Evolutionary conservation across 2,113 vertebrate species (phyloP), one percentile per base, ranked within the genome.

Genomic region (Tapirus terrestris): DNA sequence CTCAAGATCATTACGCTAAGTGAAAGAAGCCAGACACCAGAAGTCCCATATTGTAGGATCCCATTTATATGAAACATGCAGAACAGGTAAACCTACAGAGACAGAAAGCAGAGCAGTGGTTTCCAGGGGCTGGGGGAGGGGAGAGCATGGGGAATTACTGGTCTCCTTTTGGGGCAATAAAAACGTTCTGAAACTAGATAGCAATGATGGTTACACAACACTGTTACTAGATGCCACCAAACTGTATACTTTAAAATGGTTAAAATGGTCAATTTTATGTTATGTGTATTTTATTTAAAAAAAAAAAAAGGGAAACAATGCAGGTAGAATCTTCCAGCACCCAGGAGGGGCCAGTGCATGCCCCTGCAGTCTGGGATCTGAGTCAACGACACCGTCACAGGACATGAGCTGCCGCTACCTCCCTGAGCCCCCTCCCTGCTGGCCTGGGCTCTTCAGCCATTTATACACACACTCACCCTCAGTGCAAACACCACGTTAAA

Each of bases 401-500:
- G 31, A 73, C 56, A 33, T 5, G 17, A 36, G 80, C 29, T 36
- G 43, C 67, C 29, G 29, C 36, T 1, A 16, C 25, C 27, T 25
- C 56, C 60, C 36, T 31, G n/a, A 2, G 6, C 65, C n/a, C 39
- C 23, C 56, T 68, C 76, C 63, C 51, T 23, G 61, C 8, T n/a
- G 51, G 21, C 73, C 76, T 6, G 1, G 17, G 65, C 61, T 13
- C 58, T 23, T 5, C 29, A 76, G 77, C 17, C 29, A 8, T 20
- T 17, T 63, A 48, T 16, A 53, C 2, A 48, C 79, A 88, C 33
- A 18, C 99, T 98, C 99, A 99, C 99, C 99, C 99, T 99, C 21
- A 99, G 98, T 27, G 99, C 99, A 98, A 99, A 99, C 12, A 99
- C 99, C 93, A 99, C 99, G 2, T 99, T 99, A 97, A 99, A 99